Evolutionary conservation across 1,140 invertebrate species (phyloP).

Genomic region (Musca vetustissima): DNA sequence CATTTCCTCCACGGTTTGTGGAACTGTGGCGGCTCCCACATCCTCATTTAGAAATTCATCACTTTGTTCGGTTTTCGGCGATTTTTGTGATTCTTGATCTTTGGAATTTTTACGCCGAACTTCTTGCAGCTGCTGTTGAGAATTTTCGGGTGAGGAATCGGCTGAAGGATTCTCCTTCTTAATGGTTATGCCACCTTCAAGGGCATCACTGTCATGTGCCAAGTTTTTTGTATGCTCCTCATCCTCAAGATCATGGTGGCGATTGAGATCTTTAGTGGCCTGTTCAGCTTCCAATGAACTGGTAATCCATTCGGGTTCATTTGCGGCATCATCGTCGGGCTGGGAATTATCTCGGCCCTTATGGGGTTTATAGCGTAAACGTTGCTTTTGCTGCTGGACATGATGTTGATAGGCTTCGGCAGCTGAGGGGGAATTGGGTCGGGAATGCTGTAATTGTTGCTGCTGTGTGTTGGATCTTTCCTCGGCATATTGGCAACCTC

Average conservation of each 20-base stretch:
- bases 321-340: conserved; percentile 15
- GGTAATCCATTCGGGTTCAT: conserved; percentile 28
- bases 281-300: conserved; percentile 26
- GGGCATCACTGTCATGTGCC: conserved; percentile 15
- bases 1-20: conserved; percentile 49
- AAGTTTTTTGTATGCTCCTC: neutral
- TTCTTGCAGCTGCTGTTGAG: neutral
- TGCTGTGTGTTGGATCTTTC: conserved; percentile 33
- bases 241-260: conserved; percentile 8
- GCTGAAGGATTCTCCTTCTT: conserved; percentile 1
- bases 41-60: neutral
- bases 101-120: conserved; percentile 3
- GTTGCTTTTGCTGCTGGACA: conserved; percentile 45
- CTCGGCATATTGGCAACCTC: conserved; percentile 39
- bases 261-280: conserved; percentile 1
- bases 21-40: conserved; percentile 23
- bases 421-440: conserved; percentile 39
- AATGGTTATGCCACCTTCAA: conserved; percentile 22
- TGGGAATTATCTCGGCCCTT: neutral
- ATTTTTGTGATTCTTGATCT: neutral
- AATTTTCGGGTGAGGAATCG: conserved; percentile 1
- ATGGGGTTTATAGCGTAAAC: conserved; percentile 37
- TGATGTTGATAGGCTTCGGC: conserved; percentile 32
- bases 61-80: neutral
- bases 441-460: conserved; percentile 27